Conservation (phyloP, 2,113 vertebrate species). For the Caloenas nicobarica region DNA sequence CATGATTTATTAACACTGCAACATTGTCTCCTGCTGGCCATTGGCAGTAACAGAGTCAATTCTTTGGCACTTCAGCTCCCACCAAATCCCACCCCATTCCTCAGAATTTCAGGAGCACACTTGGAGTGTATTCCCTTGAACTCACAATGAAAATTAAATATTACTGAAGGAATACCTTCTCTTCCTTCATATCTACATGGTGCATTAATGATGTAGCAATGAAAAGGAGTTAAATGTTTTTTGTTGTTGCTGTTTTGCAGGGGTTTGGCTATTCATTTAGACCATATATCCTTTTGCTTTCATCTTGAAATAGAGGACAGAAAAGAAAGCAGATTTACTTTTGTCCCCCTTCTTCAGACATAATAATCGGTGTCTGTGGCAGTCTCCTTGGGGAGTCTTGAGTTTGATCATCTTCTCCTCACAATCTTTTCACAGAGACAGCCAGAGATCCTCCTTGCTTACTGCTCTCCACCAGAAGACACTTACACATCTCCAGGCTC, state of each 20-base stretch:
- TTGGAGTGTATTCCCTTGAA: neutral
- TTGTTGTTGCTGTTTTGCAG: neutral
- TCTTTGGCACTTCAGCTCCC: neutral
- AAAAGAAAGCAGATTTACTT: neutral
- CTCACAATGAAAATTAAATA: neutral
- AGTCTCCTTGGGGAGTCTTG: neutral
- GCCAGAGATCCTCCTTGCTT: neutral
- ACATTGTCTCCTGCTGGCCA: conserved; percentile 8
- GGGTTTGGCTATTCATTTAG: neutral
- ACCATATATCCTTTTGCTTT: neutral
- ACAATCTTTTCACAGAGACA: neutral
- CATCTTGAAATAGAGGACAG: neutral
- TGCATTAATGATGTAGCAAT: neutral
- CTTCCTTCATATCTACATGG: neutral
- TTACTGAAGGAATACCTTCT: neutral
- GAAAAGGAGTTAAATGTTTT: neutral
- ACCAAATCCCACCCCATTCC: neutral
- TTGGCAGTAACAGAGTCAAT: neutral
- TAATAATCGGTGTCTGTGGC: neutral
- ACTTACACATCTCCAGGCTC: neutral
- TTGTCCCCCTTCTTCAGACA: neutral
- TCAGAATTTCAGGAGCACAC: neutral
- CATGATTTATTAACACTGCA: neutral
- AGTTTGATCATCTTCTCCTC: neutral
- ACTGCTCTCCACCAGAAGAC: neutral